Percentiles rank a stretch among this genome's conserved stretches.
These are phyloP conservation scores for Megalops atlanticus DNA, from an alignment of 2,113 vertebrate genomes.

Conservation along the genomic window DNA sequence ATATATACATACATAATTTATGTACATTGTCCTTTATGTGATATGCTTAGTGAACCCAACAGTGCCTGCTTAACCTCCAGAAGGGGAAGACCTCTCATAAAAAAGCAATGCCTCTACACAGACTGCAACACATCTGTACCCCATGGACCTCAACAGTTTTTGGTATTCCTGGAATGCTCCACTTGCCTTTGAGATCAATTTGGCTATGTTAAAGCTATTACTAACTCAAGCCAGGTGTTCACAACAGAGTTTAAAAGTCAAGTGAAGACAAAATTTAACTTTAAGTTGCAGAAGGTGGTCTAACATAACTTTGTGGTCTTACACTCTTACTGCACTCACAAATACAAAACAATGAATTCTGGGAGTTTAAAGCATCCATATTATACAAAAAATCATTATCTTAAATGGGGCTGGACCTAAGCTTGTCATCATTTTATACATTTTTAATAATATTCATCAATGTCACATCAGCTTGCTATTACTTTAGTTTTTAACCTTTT, in stretches of 20 bases:
- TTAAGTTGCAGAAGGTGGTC: conserved; percentile 4
- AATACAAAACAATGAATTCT: background rate
- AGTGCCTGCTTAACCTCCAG: background rate
- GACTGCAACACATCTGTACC: conserved; percentile 15
- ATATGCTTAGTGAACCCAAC: background rate
- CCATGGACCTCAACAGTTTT: background rate
- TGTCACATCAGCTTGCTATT: too few species aligned
- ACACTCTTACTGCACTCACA: background rate
- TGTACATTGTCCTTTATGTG: background rate
- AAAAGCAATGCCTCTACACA: background rate
- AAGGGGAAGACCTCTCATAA: background rate
- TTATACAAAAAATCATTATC: background rate
- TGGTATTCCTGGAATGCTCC: conserved; percentile 25
- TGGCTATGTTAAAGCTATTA: conserved; percentile 7
- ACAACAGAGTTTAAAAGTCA: background rate
- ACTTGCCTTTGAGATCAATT: conserved; percentile 24
- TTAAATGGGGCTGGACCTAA: too few species aligned
- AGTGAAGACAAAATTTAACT: background rate
- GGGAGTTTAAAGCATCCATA: background rate
- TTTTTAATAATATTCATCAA: too few species aligned
- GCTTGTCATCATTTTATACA: too few species aligned
- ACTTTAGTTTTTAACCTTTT: too few species aligned
- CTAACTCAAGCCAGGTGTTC: conserved; percentile 27
- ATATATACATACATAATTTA: background rate
- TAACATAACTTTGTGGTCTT: background rate